Evolutionary conservation across 2,888 invertebrate species (phyloP).

Genomic region (Acanthosoma haemorrhoidale): DNA sequence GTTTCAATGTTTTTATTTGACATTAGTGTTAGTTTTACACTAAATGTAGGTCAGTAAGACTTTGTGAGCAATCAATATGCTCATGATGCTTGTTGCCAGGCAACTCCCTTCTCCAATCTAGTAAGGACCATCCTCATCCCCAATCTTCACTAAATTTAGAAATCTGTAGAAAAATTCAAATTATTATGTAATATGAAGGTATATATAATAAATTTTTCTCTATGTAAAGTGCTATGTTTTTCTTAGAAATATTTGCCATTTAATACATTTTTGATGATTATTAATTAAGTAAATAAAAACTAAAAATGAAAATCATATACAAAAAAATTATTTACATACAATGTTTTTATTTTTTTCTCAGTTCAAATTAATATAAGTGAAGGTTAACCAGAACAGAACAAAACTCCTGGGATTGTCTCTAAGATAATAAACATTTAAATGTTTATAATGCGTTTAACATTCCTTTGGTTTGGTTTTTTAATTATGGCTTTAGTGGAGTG

Average conservation of each 20-base stretch:
- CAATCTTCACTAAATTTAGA: neutral
- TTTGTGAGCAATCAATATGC: slow-evolving; percentile 10
- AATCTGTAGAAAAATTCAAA: too few relatives aligned
- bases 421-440: too few relatives aligned
- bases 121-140: neutral
- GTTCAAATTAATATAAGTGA: neutral
- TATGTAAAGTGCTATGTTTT: too few relatives aligned
- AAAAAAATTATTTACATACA: too few relatives aligned
- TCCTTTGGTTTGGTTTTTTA: neutral
- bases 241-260: too few relatives aligned
- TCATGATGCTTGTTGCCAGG: slow-evolving; percentile 27
- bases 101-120: slow-evolving; percentile 27
- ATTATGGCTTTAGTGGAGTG: neutral
- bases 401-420: neutral
- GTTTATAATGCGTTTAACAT: neutral
- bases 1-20: too few relatives aligned
- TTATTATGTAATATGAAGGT: too few relatives aligned
- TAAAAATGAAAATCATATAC: too few relatives aligned
- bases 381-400: neutral
- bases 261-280: too few relatives aligned
- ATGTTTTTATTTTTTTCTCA: neutral
- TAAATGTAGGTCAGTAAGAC: slow-evolving; percentile 29
- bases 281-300: too few relatives aligned
- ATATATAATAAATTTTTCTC: neutral
- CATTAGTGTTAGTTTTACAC: neutral